These are phyloP conservation scores for Chouioia cunea DNA, from an alignment of 2,888 invertebrate species.

Conservation along the genomic window DNA sequence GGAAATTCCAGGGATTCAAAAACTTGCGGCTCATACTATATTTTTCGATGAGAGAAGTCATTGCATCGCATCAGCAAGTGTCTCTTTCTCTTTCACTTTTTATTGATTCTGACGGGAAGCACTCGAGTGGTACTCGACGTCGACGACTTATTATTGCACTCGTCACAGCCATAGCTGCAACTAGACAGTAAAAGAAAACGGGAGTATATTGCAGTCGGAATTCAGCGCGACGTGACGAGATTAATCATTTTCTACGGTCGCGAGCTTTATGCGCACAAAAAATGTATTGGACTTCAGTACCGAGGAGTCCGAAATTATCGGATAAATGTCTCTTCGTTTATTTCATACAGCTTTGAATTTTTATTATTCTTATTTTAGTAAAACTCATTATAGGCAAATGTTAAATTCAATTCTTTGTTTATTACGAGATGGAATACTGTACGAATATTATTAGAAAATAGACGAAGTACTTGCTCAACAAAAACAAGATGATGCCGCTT, in stretches of 20 bases:
- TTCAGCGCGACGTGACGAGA: constrained; percentile 1
- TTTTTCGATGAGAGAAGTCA: constrained; percentile 25
- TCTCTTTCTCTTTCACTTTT: background rate
- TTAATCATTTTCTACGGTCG: constrained; percentile 21
- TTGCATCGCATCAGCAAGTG: constrained; percentile 13
- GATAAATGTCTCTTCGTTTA: background rate
- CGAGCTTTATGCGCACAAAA: too few species aligned
- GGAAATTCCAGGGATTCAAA: constrained; percentile 47
- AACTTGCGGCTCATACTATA: constrained; percentile 49
- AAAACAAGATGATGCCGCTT: constrained; percentile 47
- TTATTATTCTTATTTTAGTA: too few species aligned
- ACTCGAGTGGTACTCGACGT: constrained; percentile 26
- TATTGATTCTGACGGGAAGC: constrained; percentile 29
- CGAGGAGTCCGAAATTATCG: constrained; percentile 4
- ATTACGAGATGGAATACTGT: too few species aligned
- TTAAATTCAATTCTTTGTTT: too few species aligned
- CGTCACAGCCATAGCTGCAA: constrained; percentile 14
- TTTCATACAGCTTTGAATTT: too few species aligned
- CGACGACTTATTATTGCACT: constrained; percentile 34
- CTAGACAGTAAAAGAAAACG: background rate
- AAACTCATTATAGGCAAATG: too few species aligned
- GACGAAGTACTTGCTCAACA: constrained; percentile 30
- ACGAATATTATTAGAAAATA: too few species aligned
- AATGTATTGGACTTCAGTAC: background rate
- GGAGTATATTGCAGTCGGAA: constrained; percentile 5